Base-by-base conservation (phyloP, 2,113 vertebrate species). In the Lycaon pictus region DNA sequence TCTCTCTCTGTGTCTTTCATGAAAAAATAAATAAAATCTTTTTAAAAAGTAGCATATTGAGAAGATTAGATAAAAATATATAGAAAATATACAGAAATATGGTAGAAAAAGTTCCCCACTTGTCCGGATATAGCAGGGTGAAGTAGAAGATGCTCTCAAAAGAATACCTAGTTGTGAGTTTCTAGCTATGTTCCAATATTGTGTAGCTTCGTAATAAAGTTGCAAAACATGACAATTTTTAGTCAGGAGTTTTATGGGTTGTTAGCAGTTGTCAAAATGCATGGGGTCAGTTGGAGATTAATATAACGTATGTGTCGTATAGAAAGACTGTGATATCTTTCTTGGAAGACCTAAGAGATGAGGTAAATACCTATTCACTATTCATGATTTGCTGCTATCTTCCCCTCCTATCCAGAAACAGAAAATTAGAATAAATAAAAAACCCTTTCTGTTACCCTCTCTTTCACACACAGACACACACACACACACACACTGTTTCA, bases 361-460 rank as follows among this genome's bases (percentile, higher is more conserved):
- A 74, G 11, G 72, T 65, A 79, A 88, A 72, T 81, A 63, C 55
- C 5, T 71, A 16, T 53, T 95, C 3, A 20, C 20, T 62, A 53
- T 43, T 86, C n/a, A 32, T 79, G 4, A 83, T 19, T 65, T 89
- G 4, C 6, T 86, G 5, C 72, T 72, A 48, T 58, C 11, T 95
- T 94, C 35, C 29, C 11, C 93, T 93, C 35, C n/a, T 55, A 77
- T 37, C 62, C 43, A 95, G 37, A 65, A 88, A 89, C 2, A 91
- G 48, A 55, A 11, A n/a, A 76, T 71, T 32, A 56, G 9, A 89
- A 58, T 65, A 92, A 53, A 43, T 53, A 55, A 76, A 60, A 88
- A 35, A 6, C 0, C 13, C 5, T 11, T n/a, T 43, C 3, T 35
- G 0, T 5, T 51, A 2, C 48, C 48, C 7, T 69, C 72, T 67